phyloP scores from a whole-genome alignment of 2,797 vertebrate species.

The Antrozous pallidus region DNA sequence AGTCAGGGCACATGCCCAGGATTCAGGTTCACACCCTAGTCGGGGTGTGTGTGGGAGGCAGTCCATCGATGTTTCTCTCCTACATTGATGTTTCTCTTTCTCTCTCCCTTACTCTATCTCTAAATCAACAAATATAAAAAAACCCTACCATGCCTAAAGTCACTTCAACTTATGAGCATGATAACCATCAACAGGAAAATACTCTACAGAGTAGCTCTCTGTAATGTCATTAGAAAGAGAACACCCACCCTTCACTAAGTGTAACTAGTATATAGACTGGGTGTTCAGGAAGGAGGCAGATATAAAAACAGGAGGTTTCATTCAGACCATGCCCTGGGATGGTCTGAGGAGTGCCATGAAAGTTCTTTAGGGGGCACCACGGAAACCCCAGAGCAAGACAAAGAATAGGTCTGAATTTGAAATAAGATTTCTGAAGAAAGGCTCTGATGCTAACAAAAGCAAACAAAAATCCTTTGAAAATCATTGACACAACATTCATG shows the following conservation, averaged over 20 bases:
- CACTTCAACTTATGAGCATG: background rate
- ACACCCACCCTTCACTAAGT: background rate
- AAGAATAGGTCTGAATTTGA: constrained; percentile 46
- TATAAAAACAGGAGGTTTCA: constrained; percentile 18
- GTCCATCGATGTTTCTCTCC: background rate
- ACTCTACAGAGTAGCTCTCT: background rate
- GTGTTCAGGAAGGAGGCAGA: background rate
- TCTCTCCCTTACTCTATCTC: background rate
- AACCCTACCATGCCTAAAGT: background rate
- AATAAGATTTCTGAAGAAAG: constrained; percentile 50
- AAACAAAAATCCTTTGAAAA: constrained; percentile 55
- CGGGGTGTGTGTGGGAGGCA: too few relatives aligned
- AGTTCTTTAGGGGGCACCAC: background rate
- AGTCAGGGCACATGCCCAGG: background rate
- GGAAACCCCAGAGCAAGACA: constrained; percentile 36
- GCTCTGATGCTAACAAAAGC: constrained; percentile 32
- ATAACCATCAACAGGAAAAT: background rate
- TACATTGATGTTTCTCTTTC: too few relatives aligned
- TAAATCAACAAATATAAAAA: background rate
- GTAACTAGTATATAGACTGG: background rate
- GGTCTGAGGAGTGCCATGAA: constrained; percentile 7
- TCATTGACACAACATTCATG: background rate
- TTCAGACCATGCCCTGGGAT: constrained; percentile 1
- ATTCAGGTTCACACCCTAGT: background rate
- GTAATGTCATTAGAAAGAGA: background rate